These are phyloP conservation scores for Halisarca cf. caerulea DNA, from an alignment of 37 sponge, comb jelly and placozoan genomes.

Conservation along the genomic window DNA sequence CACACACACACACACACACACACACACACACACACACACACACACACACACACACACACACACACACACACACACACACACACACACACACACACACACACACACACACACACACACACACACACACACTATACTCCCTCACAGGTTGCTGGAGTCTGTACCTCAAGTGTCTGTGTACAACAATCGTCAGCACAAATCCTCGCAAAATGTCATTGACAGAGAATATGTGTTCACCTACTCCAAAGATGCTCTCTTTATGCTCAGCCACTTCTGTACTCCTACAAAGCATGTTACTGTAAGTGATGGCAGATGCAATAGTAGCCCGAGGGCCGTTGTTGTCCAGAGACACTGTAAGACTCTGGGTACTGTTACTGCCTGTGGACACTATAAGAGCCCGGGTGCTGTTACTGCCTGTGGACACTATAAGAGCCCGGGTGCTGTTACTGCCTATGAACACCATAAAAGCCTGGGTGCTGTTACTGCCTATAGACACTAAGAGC, in stretches of 20 bases:
- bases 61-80: neutral
- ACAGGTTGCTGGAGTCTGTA: neutral
- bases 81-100: neutral
- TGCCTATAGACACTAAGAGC: no score
- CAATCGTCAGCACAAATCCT: neutral
- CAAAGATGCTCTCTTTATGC: slow-evolving; percentile 2
- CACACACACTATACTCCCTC: neutral
- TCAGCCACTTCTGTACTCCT: slow-evolving; percentile 11
- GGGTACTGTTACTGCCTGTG: no score
- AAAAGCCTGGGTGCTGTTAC: no score
- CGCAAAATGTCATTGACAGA: neutral
- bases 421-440: no score
- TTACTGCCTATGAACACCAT: no score
- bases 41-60: neutral
- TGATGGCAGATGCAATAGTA: no score
- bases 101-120: neutral
- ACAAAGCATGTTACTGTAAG: slow-evolving; percentile 1
- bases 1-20: neutral
- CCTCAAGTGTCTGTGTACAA: neutral
- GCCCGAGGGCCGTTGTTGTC: no score
- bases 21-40: neutral
- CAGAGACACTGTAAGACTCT: no score
- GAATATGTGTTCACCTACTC: neutral
- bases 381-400: no score
- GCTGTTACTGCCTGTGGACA: no score